Evolutionary conservation across 2,888 invertebrate species (phyloP).

Genomic region (Sturmia bella): DNA sequence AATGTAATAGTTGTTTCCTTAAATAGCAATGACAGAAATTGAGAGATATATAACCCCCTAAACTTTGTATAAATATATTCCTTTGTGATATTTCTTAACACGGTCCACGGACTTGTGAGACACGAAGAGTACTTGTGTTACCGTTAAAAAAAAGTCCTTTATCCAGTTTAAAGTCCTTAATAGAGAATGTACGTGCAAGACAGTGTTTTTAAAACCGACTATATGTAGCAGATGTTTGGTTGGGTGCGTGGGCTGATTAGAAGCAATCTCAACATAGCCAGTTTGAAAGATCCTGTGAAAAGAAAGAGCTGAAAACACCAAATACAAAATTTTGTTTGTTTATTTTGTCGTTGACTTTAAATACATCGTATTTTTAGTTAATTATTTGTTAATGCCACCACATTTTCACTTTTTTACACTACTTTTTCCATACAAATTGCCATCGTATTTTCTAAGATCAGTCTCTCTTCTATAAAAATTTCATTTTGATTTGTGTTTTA

Average conservation of each 20-base stretch:
- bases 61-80: constrained; percentile 81
- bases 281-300: constrained; percentile 77
- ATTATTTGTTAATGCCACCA: constrained; percentile 74
- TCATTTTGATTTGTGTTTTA: constrained; percentile 52
- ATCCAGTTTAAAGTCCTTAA: constrained; percentile 63
- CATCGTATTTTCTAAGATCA: constrained; percentile 69
- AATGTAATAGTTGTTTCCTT: constrained; percentile 47
- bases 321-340: constrained; percentile 78
- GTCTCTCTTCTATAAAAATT: constrained; percentile 62
- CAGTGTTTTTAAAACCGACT: constrained; percentile 59
- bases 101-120: constrained; percentile 70
- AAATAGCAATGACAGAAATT: constrained; percentile 45
- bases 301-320: constrained; percentile 80
- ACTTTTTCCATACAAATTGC: constrained; percentile 81
- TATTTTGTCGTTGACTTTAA: constrained; percentile 72
- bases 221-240: constrained; percentile 63
- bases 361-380: constrained; percentile 47
- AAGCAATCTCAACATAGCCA: constrained; percentile 69
- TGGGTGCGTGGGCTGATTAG: constrained; percentile 61
- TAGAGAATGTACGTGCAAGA: constrained; percentile 61
- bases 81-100: constrained; percentile 73
- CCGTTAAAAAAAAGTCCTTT: constrained; percentile 70
- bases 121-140: constrained; percentile 72
- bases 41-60: constrained; percentile 68
- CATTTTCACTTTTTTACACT: constrained; percentile 70